Evolutionary conservation across 1,140 invertebrate genomes (phyloP), one percentile per base, ranked within the genome.

Genomic region (Acyrthosiphon pisum): DNA sequence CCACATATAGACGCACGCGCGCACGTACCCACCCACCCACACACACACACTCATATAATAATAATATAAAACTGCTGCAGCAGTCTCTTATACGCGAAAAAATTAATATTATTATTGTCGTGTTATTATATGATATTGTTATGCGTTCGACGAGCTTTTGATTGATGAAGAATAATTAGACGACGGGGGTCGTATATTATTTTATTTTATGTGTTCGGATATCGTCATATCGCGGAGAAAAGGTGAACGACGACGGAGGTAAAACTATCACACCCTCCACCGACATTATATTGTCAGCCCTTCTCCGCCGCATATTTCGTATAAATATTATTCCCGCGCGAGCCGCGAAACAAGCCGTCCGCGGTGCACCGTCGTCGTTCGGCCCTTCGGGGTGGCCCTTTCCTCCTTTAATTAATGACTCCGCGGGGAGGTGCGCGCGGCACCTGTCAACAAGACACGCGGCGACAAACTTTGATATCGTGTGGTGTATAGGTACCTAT

Each of bases 331-430:
- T 68, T 35, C 37, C 60, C 89, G 22, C 60, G 60, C 60, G 60
- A n/a, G 11, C 60, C 0, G 2, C 60, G n/a, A 76, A 76, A 76
- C 18, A 76, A 2, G 68, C 23, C 41, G 83, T 84, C 37, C 44
- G 14, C 26, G 84, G 76, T 18, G 20, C 50, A 11, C 26, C 44
- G 60, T 76, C 41, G 23, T 8, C 35, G 37, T 23, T 41, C 23
- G 14, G 23, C 26, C 56, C 53, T 37, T 53, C 87, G n/a, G 35
- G 41, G 37, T 83, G 60, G 0, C 6, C 60, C 26, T 48, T 35
- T 11, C 68, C 41, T 22, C 22, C 22, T 48, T 44, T 92, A 92
- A 92, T 92, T 92, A 92, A 92, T 53, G 60, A 83, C 91, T 81
- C 91, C 76, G 7, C 76, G 6, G 91, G 68, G 91, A 83, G 37